Conservation (phyloP, 2,113 vertebrate genomes). For the Bambusicola thoracicus region DNA sequence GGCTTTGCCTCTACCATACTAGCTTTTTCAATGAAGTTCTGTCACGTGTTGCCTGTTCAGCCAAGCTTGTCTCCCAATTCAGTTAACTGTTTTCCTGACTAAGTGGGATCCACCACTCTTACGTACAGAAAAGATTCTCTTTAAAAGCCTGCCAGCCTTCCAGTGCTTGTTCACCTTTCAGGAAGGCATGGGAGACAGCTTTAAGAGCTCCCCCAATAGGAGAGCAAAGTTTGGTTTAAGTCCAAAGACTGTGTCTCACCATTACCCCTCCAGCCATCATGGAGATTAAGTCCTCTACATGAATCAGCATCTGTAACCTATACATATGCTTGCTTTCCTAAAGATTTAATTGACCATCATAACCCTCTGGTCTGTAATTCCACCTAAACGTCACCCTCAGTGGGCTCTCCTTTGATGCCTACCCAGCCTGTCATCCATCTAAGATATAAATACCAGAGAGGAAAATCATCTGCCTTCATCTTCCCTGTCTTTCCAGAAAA, state of each 20-base stretch:
- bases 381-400: not conserved
- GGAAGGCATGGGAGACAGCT: not conserved
- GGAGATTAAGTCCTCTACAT: not conserved
- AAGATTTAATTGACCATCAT: not conserved
- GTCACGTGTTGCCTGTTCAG: not conserved
- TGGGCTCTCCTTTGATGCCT: not conserved
- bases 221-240: not conserved
- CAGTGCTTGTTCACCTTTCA: not conserved
- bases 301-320: not conserved
- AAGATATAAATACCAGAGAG: not conserved
- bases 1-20: not conserved
- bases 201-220: not conserved
- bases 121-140: not conserved
- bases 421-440: not conserved
- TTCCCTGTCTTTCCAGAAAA: not conserved
- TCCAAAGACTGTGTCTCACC: not conserved
- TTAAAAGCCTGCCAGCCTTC: not conserved
- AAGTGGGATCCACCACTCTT: not conserved
- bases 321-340: accelerated
- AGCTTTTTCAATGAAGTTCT: not conserved
- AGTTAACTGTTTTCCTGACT: not conserved
- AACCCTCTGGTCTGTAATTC: not conserved
- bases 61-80: accelerated
- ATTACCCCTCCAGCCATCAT: not conserved
- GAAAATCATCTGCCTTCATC: not conserved